These are phyloP conservation scores for Cacoxenus indagator DNA, from an alignment of 2,888 invertebrate genomes.

Conservation along the genomic window DNA sequence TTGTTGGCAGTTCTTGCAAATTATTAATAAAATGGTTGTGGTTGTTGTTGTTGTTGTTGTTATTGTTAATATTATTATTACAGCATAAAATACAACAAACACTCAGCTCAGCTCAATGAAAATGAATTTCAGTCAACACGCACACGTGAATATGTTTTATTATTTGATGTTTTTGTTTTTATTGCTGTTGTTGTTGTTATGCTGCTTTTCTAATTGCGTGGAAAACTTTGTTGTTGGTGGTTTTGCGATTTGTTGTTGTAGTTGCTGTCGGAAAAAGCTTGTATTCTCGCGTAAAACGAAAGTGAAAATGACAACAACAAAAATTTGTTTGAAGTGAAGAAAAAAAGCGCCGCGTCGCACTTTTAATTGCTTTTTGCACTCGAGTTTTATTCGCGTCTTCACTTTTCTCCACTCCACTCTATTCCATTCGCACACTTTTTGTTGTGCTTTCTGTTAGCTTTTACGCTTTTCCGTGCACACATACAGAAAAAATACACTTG, in stretches of 20 bases:
- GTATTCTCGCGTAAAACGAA: constrained; percentile 52
- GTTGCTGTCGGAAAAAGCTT: constrained; percentile 52
- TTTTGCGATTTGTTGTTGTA: constrained; percentile 24
- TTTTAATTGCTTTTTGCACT: not conserved
- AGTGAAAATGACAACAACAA: constrained; percentile 47
- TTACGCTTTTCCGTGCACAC: not conserved
- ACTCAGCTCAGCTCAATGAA: not conserved
- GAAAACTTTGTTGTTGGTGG: constrained; percentile 7
- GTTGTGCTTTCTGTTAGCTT: not conserved
- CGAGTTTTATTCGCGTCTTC: not conserved
- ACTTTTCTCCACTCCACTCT: not conserved
- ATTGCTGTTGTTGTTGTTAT: not conserved
- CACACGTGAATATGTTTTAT: not conserved
- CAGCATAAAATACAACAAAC: constrained; percentile 5
- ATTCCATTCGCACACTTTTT: not conserved
- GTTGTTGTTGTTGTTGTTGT: constrained; percentile 6
- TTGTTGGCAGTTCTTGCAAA: constrained; percentile 10
- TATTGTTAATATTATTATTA: constrained; percentile 11
- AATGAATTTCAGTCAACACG: not conserved
- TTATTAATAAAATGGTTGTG: not conserved
- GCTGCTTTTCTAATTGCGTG: not conserved
- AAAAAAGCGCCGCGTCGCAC: not conserved
- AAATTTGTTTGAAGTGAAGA: not conserved
- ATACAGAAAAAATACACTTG: not conserved
- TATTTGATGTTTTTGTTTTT: not conserved